phyloP scores from a whole-genome alignment of 2,888 invertebrate species.

The Plemyria rubiginata region DNA sequence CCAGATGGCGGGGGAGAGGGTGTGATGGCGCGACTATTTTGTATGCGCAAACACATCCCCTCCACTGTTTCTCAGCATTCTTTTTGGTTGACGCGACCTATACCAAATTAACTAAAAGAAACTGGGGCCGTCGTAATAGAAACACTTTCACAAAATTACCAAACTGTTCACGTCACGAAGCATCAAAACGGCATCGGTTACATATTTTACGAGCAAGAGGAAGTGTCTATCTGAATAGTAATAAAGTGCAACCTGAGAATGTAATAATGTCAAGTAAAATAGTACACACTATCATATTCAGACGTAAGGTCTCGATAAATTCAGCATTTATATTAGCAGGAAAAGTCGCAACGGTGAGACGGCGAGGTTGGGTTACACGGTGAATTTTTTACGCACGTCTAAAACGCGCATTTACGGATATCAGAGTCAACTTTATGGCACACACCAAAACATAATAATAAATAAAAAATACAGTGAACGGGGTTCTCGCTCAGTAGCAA shows the following conservation, averaged over 20 bases:
- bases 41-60: too few relatives aligned
- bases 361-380: constrained; percentile 14
- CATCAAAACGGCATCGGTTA: constrained; percentile 45
- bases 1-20: too few relatives aligned
- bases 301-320: constrained; percentile 45
- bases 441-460: too few relatives aligned
- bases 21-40: too few relatives aligned
- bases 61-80: too few relatives aligned
- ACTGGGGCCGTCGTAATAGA: background rate
- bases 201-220: constrained; percentile 51
- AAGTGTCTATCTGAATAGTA: constrained; percentile 55
- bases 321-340: constrained; percentile 47
- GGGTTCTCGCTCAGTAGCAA: too few relatives aligned
- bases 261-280: constrained; percentile 54
- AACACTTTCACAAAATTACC: constrained; percentile 25
- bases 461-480: too few relatives aligned
- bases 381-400: background rate
- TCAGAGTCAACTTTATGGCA: background rate
- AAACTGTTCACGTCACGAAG: constrained; percentile 39
- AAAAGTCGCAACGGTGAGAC: constrained; percentile 29
- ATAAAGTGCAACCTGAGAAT: constrained; percentile 54
- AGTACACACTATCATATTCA: constrained; percentile 48
- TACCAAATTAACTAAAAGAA: too few relatives aligned
- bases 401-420: background rate
- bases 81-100: too few relatives aligned